Evolutionary conservation across 2,113 vertebrate species (phyloP).

Genomic region (Solea solea): DNA sequence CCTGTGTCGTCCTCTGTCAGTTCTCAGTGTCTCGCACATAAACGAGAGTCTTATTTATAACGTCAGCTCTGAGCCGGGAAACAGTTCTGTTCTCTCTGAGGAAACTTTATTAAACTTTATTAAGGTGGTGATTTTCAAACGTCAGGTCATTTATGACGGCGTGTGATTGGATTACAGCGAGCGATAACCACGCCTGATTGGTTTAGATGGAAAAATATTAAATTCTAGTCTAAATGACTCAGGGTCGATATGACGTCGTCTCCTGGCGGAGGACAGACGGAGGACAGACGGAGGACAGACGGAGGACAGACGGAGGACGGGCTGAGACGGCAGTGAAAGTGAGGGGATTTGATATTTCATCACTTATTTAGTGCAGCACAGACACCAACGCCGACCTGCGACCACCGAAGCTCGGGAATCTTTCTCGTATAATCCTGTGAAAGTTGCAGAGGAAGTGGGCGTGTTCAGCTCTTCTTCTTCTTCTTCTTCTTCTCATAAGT

Average conservation of each 20-base stretch:
- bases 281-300: no score
- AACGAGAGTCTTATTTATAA: slow-evolving; percentile 80
- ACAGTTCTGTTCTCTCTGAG: no score
- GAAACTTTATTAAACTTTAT: slow-evolving; percentile 78
- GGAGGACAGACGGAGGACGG: slow-evolving; percentile 31
- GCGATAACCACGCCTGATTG: slow-evolving; percentile 78
- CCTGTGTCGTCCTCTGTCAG: slow-evolving; percentile 78
- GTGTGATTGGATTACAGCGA: slow-evolving; percentile 81
- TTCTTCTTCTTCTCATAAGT: slow-evolving; percentile 40
- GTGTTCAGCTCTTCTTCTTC: slow-evolving; percentile 62
- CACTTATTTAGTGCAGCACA: slow-evolving; percentile 72
- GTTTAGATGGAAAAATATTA: slow-evolving; percentile 84
- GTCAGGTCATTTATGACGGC: slow-evolving; percentile 73
- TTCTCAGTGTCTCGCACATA: slow-evolving; percentile 69
- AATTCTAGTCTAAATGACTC: slow-evolving; percentile 78
- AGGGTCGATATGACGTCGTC: slow-evolving; percentile 73
- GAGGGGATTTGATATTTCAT: slow-evolving; percentile 81
- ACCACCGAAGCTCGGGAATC: slow-evolving; percentile 60
- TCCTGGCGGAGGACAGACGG: slow-evolving; percentile 15
- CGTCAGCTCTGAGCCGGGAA: slow-evolving; percentile 83
- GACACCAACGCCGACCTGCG: slow-evolving; percentile 68
- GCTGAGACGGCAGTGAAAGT: slow-evolving; percentile 28
- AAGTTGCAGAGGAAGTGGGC: slow-evolving; percentile 62
- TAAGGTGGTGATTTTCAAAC: slow-evolving; percentile 74
- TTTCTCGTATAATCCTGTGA: slow-evolving; percentile 67